These are phyloP conservation scores for Zhengitettix transpicula DNA, from an alignment of 2,888 invertebrate genomes.

Conservation along the genomic window DNA sequence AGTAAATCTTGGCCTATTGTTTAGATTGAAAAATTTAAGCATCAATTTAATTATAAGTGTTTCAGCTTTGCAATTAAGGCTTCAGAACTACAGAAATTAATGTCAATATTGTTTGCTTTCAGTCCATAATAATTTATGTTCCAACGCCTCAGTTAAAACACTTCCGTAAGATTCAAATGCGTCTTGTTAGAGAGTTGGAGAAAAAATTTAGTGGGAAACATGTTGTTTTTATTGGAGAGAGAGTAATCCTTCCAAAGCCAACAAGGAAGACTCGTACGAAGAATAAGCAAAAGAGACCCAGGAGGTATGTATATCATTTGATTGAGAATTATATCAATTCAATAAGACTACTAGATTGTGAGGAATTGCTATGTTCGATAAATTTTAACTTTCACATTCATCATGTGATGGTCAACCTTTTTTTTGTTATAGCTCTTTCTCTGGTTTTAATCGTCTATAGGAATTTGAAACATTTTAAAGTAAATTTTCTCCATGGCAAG, in stretches of 20 bases:
- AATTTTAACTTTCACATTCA: no score
- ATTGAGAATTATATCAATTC: not conserved
- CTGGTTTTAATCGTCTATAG: no score
- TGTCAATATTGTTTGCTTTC: conserved; percentile 22
- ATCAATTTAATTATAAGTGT: no score
- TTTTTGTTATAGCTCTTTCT: no score
- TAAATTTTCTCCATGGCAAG: no score
- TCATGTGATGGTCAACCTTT: no score
- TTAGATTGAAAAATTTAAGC: no score
- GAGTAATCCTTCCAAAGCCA: conserved; percentile 95
- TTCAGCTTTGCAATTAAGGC: no score
- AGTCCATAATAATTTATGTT: conserved; percentile 96
- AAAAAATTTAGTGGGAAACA: conserved; percentile 99
- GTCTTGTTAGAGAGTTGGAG: conserved; percentile 92
- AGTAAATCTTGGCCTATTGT: no score
- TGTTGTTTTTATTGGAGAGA: conserved; percentile 93
- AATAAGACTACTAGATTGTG: no score
- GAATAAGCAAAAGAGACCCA: conserved; percentile 57
- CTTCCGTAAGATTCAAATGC: conserved; percentile 95
- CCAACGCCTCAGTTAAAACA: conserved; percentile 95
- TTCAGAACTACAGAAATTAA: not conserved
- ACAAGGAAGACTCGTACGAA: conserved; percentile 76
- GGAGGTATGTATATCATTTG: conserved; percentile 35
- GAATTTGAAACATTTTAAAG: no score
- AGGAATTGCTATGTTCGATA: no score